phyloP scores from a whole-genome alignment of 1,140 invertebrate genomes.

The Stegodyphus mimosarum region DNA sequence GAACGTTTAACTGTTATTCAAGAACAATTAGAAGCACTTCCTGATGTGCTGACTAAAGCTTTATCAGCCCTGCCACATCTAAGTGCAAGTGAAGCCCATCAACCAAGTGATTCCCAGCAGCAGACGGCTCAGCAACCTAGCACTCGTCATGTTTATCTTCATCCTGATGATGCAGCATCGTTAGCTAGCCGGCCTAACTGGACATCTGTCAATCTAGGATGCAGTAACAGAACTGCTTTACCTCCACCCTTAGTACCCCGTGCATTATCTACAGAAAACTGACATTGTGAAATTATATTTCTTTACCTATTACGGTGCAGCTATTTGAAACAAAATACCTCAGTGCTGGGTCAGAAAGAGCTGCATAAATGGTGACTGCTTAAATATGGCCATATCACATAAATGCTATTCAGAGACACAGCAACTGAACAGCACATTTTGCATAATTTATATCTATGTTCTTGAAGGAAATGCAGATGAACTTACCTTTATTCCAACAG shows the following conservation, averaged over 20 bases:
- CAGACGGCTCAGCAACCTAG: constrained; percentile 46
- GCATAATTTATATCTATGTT: not conserved
- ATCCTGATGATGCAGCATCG: constrained; percentile 64
- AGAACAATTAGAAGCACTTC: constrained; percentile 63
- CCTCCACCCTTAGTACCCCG: constrained; percentile 52
- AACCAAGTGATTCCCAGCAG: constrained; percentile 5
- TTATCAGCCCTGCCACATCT: constrained; percentile 41
- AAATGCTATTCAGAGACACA: not conserved
- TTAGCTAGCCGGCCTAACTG: constrained; percentile 59
- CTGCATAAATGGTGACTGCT: not conserved
- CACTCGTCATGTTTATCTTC: constrained; percentile 60
- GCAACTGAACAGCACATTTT: not conserved
- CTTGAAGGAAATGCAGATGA: too few relatives aligned
- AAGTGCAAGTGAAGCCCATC: not conserved
- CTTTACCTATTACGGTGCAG: not conserved
- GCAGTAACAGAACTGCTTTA: constrained; percentile 30
- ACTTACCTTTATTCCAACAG: not conserved
- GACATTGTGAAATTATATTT: not conserved
- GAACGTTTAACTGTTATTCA: constrained; percentile 70
- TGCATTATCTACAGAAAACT: constrained; percentile 61
- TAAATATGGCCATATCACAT: not conserved
- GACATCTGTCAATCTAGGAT: constrained; percentile 60
- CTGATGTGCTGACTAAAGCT: constrained; percentile 55
- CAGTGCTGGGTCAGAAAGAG: not conserved
- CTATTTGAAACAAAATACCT: not conserved